Evolutionary conservation across 2,113 vertebrate genomes (phyloP).

Genomic region (Sander vitreus): DNA sequence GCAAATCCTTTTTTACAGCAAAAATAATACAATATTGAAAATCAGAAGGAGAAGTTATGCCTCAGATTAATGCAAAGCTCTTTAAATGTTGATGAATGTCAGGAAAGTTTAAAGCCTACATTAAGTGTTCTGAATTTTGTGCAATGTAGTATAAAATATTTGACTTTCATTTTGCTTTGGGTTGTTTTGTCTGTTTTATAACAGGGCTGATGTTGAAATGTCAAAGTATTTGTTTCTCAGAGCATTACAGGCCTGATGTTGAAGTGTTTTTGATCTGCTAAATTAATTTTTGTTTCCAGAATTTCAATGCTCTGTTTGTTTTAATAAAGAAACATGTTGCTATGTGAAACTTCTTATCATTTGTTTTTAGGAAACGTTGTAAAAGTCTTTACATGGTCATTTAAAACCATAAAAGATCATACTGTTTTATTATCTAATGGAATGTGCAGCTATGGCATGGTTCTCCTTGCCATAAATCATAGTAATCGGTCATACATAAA

Average conservation of each 20-base stretch:
- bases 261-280: conserved; percentile 21
- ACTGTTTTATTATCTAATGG: conserved; percentile 50
- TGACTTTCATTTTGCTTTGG: conserved; percentile 51
- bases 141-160: conserved; percentile 67
- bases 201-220: conserved; percentile 24
- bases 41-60: conserved; percentile 16
- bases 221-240: conserved; percentile 30
- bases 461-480: conserved; percentile 34
- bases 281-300: conserved; percentile 10
- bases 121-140: conserved; percentile 68
- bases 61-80: conserved; percentile 41
- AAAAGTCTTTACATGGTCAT: conserved; percentile 15
- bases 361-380: conserved; percentile 14
- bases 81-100: conserved; percentile 30
- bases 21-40: conserved; percentile 20
- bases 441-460: conserved; percentile 49
- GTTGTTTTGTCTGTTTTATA: conserved; percentile 47
- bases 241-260: conserved; percentile 4
- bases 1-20: conserved; percentile 45
- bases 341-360: conserved; percentile 55
- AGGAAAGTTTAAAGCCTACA: conserved; percentile 50
- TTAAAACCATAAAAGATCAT: conserved; percentile 37
- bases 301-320: conserved; percentile 65
- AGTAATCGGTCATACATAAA: conserved; percentile 28
- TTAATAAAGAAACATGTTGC: conserved; percentile 76